Evolutionary conservation across 2,797 vertebrate species (phyloP), one percentile per base, ranked within the genome.

Genomic region (Anguilla obscura): DNA sequence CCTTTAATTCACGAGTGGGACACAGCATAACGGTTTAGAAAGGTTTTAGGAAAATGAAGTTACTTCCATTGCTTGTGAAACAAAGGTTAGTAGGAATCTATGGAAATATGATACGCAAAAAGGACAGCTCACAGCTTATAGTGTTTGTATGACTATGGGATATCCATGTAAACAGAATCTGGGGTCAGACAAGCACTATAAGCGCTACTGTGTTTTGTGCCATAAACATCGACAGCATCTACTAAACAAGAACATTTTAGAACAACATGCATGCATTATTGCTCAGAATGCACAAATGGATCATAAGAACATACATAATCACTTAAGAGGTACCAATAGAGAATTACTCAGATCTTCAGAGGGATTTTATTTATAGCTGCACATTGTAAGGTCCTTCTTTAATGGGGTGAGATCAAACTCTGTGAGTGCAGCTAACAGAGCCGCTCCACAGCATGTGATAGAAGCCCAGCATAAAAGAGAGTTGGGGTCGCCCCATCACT

Each of bases 381-480:
- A 54, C 24, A 86, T 86, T 76, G 82, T 80, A 83, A 71, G 83
- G 87, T 88, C 84, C 58, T 18, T 74, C 84, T 74, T 87, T 69
- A 84, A 84, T 80, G 12, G 66, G 21, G 84, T 60, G 86, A 86
- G 40, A 85, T 52, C 40, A 83, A 45, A 85, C 76, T 85, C 82
- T 60, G 40, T 60, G 66, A 85, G 88, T 85, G 84, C 84, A 69
- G 84, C 71, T 71, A 80, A 84, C 56, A 27, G n/a, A 63, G 88
- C 76, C 87, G 48, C 27, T 63, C 33, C n/a, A 21, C 71, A 56
- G 40, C 83, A 85, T 63, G 50, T 66, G 50, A 85, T 58, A 85
- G n/a, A 85, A 21, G 36, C 30, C n/a, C 8, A n/a, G 30, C 58
- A 36, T 30, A 33, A 85, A 33, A 85, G 84, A 85, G 84, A 60